A percentile compares a stretch with the other conserved stretches of the same genome.
phyloP scores from a whole-genome alignment of 2,797 vertebrate genomes.

The Poeciliopsis gracilis region DNA sequence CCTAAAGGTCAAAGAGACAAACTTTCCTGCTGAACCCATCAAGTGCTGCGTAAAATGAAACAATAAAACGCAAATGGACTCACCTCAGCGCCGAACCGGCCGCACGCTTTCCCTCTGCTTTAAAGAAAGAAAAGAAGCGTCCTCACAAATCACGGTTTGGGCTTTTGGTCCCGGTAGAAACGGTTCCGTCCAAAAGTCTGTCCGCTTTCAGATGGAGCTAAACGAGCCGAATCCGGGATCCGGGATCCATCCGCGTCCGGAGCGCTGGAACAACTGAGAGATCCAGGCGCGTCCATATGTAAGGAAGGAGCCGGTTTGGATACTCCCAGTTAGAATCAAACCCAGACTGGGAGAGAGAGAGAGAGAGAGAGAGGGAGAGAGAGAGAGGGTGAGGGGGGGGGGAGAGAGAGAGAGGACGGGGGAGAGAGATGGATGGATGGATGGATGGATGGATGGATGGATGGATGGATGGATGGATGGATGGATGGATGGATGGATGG shows the following conservation, averaged over 20 bases:
- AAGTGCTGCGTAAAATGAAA: conserved; percentile 56
- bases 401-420: conserved; percentile 29
- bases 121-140: conserved; percentile 4
- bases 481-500: too few species aligned
- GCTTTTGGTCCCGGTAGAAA: conserved; percentile 29
- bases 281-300: conserved; percentile 75
- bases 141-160: conserved; percentile 26
- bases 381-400: conserved; percentile 36
- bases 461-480: too few species aligned
- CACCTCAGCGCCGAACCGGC: conserved; percentile 56
- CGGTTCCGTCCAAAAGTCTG: conserved; percentile 27
- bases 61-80: conserved; percentile 39
- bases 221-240: conserved; percentile 40
- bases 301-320: conserved; percentile 65
- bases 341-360: conserved; percentile 74
- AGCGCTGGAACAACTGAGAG: conserved; percentile 68
- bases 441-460: too few species aligned
- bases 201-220: conserved; percentile 20
- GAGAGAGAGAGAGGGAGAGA: conserved; percentile 16
- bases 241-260: conserved; percentile 52
- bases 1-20: conserved; percentile 8
- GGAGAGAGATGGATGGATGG: neutral
- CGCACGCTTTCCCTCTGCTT: neutral
- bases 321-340: conserved; percentile 81
- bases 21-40: conserved; percentile 3